Evolutionary conservation across 2,888 invertebrate genomes (phyloP).

Genomic region (Hydrotaea diabolus): DNA sequence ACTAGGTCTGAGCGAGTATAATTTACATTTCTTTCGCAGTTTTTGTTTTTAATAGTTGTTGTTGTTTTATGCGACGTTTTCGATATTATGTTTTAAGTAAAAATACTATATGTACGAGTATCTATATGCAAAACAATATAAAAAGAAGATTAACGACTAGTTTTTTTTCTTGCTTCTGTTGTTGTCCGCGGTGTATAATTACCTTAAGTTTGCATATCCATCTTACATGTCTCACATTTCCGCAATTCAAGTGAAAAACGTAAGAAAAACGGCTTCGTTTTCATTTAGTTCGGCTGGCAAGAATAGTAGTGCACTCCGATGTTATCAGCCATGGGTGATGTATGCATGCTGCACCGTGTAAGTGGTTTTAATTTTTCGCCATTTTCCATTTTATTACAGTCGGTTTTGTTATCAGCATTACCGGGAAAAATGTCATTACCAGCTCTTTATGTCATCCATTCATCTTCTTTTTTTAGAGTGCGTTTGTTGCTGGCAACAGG

Average conservation of each 20-base stretch:
- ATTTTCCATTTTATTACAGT: not conserved
- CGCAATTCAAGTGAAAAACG: not conserved
- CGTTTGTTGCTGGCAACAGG: not conserved
- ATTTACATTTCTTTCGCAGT: not conserved
- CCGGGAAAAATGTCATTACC: conserved; percentile 15
- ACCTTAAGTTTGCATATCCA: not conserved
- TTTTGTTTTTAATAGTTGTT: not conserved
- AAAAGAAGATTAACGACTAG: conserved; percentile 3
- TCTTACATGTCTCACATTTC: not conserved
- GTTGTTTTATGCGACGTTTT: not conserved
- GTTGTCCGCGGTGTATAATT: not conserved
- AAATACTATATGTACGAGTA: no score
- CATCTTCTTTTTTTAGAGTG: conserved; percentile 13
- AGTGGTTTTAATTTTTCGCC: not conserved
- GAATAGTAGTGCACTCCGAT: not conserved
- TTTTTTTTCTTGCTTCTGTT: not conserved
- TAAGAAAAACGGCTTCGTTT: not conserved
- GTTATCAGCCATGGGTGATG: not conserved
- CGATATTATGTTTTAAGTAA: not conserved
- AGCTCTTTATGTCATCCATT: conserved; percentile 27
- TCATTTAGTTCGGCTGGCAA: not conserved
- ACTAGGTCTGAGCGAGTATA: not conserved
- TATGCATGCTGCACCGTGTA: not conserved
- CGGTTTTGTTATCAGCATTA: not conserved
- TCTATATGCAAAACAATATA: conserved; percentile 14